A percentile compares a stretch with the other conserved stretches of the same genome.
Conservation (phyloP, 1,140 invertebrate species). For the Vanessa atalanta region DNA sequence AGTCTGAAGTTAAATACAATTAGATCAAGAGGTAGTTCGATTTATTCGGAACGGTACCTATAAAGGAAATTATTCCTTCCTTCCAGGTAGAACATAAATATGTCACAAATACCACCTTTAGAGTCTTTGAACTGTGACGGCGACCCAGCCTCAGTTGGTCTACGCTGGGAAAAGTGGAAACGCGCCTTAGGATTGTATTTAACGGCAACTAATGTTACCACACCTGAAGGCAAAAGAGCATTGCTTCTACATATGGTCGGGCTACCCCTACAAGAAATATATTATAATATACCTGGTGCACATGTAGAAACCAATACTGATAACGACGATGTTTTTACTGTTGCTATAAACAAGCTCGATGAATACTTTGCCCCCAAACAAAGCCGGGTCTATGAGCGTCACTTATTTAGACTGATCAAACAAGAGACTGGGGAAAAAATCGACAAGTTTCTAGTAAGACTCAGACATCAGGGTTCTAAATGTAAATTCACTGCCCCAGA, state of each 20-base stretch:
- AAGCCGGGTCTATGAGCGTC: conserved; percentile 47
- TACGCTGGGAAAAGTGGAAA: conserved; percentile 48
- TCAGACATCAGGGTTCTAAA: conserved; percentile 44
- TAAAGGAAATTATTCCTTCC: no score
- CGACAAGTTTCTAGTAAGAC: conserved; percentile 44
- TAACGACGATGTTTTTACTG: conserved; percentile 3
- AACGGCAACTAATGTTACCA: background rate
- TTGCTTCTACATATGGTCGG: conserved; percentile 17
- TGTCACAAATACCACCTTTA: conserved; percentile 35
- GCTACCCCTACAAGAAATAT: conserved; percentile 12
- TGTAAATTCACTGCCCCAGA: conserved; percentile 38
- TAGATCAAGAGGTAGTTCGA: no score
- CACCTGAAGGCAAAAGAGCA: conserved; percentile 8
- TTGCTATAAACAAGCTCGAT: conserved; percentile 39
- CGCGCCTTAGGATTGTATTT: conserved; percentile 4
- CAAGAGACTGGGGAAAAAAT: conserved; percentile 45
- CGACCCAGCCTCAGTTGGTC: conserved; percentile 32
- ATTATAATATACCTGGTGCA: conserved; percentile 18
- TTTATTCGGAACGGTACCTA: no score
- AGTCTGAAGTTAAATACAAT: no score
- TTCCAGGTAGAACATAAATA: background rate
- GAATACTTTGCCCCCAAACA: conserved; percentile 42
- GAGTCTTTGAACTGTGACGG: conserved; percentile 52
- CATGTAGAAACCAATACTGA: background rate
- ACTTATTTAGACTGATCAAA: conserved; percentile 46